Evolutionary conservation across 53 echinoderm and acorn worm genomes (phyloP).

Genomic region (Holothuria leucospilota): DNA sequence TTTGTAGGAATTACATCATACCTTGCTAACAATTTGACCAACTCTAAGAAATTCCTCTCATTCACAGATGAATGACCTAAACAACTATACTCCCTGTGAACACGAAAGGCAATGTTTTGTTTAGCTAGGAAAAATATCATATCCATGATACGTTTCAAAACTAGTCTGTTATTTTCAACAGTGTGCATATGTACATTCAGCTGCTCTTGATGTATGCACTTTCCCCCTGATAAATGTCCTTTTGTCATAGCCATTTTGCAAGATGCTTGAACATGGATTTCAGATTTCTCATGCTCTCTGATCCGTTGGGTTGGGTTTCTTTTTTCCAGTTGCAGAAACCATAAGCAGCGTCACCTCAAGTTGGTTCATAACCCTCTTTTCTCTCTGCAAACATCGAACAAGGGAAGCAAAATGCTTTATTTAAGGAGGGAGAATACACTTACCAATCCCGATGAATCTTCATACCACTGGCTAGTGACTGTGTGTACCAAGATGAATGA

Average conservation of each 20-base stretch:
- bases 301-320: neutral
- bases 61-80: neutral
- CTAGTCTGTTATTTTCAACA: no score
- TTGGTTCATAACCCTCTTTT: slow-evolving; percentile 12
- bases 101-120: slow-evolving; percentile 16
- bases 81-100: slow-evolving; percentile 22
- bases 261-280: slow-evolving; percentile 8
- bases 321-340: slow-evolving; percentile 25
- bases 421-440: neutral
- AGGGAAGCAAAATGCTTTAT: slow-evolving; percentile 19
- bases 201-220: slow-evolving; percentile 33
- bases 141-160: no score
- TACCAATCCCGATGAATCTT: slow-evolving; percentile 5
- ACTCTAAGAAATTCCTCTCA: slow-evolving; percentile 26
- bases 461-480: neutral
- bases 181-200: neutral
- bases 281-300: slow-evolving; percentile 8
- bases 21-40: neutral
- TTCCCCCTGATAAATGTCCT: slow-evolving; percentile 9
- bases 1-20: slow-evolving; percentile 17
- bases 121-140: no score
- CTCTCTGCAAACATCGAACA: slow-evolving; percentile 33
- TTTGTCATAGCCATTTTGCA: slow-evolving; percentile 2
- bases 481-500: neutral
- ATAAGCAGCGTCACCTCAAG: neutral